Percentiles rank a stretch among this genome's conserved stretches.
phyloP scores from a whole-genome alignment of 2,888 invertebrate genomes.

The Epistrophe eligans region DNA sequence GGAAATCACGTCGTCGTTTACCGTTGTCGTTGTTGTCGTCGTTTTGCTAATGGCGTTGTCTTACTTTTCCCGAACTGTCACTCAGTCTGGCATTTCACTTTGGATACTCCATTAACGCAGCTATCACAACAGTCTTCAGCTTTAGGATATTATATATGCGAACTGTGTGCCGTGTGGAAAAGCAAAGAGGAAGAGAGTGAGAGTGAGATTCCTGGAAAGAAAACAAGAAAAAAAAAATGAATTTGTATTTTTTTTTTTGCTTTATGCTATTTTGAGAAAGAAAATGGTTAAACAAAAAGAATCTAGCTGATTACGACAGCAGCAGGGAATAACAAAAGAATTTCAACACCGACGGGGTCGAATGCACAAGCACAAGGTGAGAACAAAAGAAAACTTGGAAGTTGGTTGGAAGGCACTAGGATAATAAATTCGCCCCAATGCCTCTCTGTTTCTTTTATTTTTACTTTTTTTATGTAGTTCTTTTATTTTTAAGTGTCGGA shows the following conservation, averaged over 20 bases:
- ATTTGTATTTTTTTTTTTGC: neutral
- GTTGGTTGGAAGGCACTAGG: constrained; percentile 13
- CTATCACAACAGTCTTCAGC: constrained; percentile 53
- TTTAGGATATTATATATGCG: constrained; percentile 5
- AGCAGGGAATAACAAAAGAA: constrained; percentile 50
- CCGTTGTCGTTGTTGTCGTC: constrained; percentile 5
- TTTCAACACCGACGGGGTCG: constrained; percentile 28
- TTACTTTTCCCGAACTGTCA: constrained; percentile 56
- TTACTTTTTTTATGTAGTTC: neutral
- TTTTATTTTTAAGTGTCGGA: constrained; percentile 42
- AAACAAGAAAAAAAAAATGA: constrained; percentile 12
- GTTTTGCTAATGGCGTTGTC: constrained; percentile 52
- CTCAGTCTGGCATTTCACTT: constrained; percentile 44
- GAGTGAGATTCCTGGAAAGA: constrained; percentile 32
- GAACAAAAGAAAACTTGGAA: constrained; percentile 10
- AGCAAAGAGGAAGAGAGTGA: neutral
- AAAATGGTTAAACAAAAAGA: constrained; percentile 46
- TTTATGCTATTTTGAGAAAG: constrained; percentile 23
- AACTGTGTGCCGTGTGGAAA: neutral
- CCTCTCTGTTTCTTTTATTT: constrained; percentile 11
- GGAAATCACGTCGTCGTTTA: constrained; percentile 43
- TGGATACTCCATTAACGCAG: constrained; percentile 52
- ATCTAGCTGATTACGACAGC: constrained; percentile 53
- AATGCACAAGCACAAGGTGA: constrained; percentile 41
- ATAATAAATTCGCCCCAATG: constrained; percentile 45